A percentile compares a stretch with the other conserved stretches of the same genome.
Conservation (phyloP, 53 echinoderm and acorn worm species). For the Arbacia lixula region DNA sequence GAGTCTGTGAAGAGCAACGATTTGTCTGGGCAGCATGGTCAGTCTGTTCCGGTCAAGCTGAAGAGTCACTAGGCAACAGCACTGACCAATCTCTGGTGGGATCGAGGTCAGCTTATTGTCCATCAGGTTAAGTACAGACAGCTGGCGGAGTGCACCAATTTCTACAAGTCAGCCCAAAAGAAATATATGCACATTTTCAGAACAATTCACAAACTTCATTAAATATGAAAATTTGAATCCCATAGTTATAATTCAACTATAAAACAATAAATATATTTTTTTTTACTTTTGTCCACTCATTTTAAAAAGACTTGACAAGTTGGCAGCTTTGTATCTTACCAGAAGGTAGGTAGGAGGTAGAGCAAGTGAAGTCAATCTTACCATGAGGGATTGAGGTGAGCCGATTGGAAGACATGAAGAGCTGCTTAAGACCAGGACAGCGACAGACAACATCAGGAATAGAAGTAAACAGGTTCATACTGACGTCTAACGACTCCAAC, state of each 20-base stretch:
- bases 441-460: conserved; percentile 18
- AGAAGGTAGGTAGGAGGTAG: conserved; percentile 7
- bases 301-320: no score
- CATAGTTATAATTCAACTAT: no score
- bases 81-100: conserved; percentile 69
- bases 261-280: no score
- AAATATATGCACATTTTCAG: no score
- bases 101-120: conserved; percentile 62
- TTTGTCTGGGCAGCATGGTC: conserved; percentile 65
- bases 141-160: conserved; percentile 68
- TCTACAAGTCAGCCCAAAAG: no score
- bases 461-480: conserved; percentile 14
- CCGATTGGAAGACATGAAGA: conserved; percentile 18
- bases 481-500: conserved; percentile 27
- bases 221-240: no score
- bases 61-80: conserved; percentile 42
- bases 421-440: conserved; percentile 11
- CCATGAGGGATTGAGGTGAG: neutral
- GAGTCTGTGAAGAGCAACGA: conserved; percentile 43
- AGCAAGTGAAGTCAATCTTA: neutral
- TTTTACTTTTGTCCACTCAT: no score
- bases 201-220: no score
- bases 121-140: conserved; percentile 60
- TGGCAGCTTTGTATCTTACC: no score
- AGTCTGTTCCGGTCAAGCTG: conserved; percentile 71